Base-by-base conservation (phyloP, 2,888 invertebrate genomes). In the Lasioglossum zephyrum region DNA sequence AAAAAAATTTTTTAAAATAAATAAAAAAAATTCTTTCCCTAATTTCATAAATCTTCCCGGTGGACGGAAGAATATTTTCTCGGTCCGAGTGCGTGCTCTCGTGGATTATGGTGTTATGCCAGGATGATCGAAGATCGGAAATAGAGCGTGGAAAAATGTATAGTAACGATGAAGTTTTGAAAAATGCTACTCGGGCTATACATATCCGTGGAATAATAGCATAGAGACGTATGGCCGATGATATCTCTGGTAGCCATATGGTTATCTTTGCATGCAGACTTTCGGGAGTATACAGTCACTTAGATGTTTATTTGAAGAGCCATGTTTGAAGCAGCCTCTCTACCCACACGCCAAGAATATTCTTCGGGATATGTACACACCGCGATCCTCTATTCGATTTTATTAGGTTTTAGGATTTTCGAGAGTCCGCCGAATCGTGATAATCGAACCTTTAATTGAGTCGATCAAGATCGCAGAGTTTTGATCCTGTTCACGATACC, bases 371-470 rank as follows among this genome's bases (percentile, higher is more conserved):
- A 89, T 93, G 92, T 94, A 93, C 91, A 94, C 90, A 92, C 89
- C 87, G 90, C 80, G 88, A 87, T 87, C 88, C 87, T 94, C 93
- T 94, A 95, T 95, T 95, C 92, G 94, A 95, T 95, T 95, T 95
- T 95, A 95, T 95, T 95, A 93, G 94, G 90, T 94, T 94, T 94
- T 93, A 94, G 91, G 90, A 93, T 93, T 93, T 92, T 91, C 91
- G 79, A 60, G 88, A 89, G 77, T 83, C 84, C 78, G 74, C 31
- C 60, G 81, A 74, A 90, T 89, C 82, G 49, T 39, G 83, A 86
- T 90, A 84, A 84, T 83, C 84, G 84, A 81, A 77, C 60, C 77
- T 69, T 69, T 72, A 79, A 82, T 86, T 77, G 74, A 85, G 80
- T 26, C 70, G 66, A 81, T 81, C 74, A 36, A 5, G 74, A 85